phyloP scores from a whole-genome alignment of 2,888 invertebrate genomes.

The Charanyca ferruginea region DNA sequence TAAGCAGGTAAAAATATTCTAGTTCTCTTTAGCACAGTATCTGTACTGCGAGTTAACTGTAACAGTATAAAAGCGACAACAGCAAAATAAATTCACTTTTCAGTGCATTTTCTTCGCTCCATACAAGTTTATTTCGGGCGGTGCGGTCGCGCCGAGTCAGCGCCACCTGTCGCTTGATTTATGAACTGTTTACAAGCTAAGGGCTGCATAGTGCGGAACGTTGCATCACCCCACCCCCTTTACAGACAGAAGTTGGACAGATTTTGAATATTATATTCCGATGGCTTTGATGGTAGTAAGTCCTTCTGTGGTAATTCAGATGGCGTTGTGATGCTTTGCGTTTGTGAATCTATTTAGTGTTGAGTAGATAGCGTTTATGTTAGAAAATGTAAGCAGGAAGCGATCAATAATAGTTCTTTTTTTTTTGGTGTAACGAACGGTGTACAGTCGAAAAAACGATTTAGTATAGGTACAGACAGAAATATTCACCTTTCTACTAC shows the following conservation, averaged over 20 bases:
- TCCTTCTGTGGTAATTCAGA: conserved; percentile 8
- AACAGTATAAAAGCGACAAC: too few species aligned
- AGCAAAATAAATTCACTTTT: not conserved
- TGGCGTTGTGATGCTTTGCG: conserved; percentile 13
- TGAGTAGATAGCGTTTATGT: not conserved
- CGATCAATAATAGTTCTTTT: too few species aligned
- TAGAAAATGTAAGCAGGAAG: not conserved
- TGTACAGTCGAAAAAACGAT: too few species aligned
- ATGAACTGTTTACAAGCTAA: conserved; percentile 18
- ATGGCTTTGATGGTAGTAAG: not conserved
- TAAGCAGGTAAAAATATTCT: too few species aligned
- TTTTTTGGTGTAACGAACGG: too few species aligned
- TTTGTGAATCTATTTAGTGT: not conserved
- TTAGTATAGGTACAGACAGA: too few species aligned
- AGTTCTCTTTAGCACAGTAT: too few species aligned
- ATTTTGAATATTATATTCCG: not conserved
- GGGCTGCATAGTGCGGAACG: conserved; percentile 27
- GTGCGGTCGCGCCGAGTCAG: not conserved
- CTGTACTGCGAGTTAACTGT: too few species aligned
- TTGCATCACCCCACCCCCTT: conserved; percentile 10
- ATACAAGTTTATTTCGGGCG: not conserved
- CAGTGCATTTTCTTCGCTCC: not conserved
- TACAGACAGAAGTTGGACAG: conserved; percentile 3
- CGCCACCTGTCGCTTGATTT: conserved; percentile 47
- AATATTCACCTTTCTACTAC: too few species aligned